A percentile compares a stretch with the other conserved stretches of the same genome.
phyloP scores from a whole-genome alignment of 2,113 vertebrate genomes.

The Nibea albiflora region DNA sequence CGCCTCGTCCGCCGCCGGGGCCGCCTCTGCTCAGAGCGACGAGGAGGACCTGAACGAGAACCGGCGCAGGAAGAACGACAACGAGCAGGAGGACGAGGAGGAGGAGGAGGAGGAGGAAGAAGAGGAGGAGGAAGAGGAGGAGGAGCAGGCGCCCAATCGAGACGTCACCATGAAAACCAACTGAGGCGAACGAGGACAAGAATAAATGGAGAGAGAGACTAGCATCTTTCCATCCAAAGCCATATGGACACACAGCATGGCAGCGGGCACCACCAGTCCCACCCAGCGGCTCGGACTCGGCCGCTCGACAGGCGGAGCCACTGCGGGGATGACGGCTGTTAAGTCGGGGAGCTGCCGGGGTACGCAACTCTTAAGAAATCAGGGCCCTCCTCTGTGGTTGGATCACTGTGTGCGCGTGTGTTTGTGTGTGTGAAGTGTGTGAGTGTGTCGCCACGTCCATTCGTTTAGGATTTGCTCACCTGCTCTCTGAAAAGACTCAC shows the following conservation, averaged over 20 bases:
- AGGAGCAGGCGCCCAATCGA: conserved; percentile 88
- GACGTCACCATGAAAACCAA: conserved; percentile 97
- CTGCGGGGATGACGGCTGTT: conserved; percentile 37
- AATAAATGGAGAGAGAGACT: conserved; percentile 62
- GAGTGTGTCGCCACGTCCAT: conserved; percentile 47
- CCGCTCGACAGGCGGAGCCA: conserved; percentile 48
- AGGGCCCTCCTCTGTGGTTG: conserved; percentile 75
- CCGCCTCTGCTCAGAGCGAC: conserved; percentile 58
- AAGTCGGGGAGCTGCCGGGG: conserved; percentile 48
- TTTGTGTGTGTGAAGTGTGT: background rate
- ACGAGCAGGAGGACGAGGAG: conserved; percentile 89
- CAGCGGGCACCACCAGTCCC: conserved; percentile 54
- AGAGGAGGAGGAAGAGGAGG: conserved; percentile 85
- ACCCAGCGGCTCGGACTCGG: conserved; percentile 47
- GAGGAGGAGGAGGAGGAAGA: conserved; percentile 86
- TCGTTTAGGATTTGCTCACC: conserved; percentile 47
- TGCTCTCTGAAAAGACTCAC: conserved; percentile 40
- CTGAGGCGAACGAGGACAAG: conserved; percentile 76
- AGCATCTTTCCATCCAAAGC: conserved; percentile 86
- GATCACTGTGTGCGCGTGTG: conserved; percentile 47
- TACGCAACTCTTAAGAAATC: conserved; percentile 64
- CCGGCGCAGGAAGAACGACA: conserved; percentile 89
- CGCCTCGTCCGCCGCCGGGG: background rate
- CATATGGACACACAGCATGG: conserved; percentile 87
- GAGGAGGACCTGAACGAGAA: conserved; percentile 92